Evolutionary conservation across 2,888 invertebrate species (phyloP), one percentile per base, ranked within the genome.

Genomic region (Syrphus vitripennis): DNA sequence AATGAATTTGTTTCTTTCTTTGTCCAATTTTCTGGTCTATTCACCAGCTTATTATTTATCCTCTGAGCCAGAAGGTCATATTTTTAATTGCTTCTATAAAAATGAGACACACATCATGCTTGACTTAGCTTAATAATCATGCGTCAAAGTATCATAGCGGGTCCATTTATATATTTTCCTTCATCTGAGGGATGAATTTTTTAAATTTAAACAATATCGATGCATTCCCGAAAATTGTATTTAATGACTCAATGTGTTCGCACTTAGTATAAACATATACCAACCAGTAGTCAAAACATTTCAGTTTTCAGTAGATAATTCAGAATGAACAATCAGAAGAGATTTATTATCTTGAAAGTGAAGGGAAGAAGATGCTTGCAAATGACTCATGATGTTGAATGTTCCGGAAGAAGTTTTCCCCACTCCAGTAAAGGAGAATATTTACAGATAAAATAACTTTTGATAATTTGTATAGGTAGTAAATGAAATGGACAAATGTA

Each of bases 171-270:
- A 29, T 45, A 10, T 40, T 26, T 34, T 69, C 61, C 75, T 53
- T 42, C 14, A 45, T 37, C 10, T 31, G 6, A 5, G 12, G 12
- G 63, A 48, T 55, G 31, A 53, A 21, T 55, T 16, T 70, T 72
- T 37, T 59, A 42, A 50, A 80, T 76, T 70, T 26, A 61, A 76
- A 69, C 69, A 72, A 81, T 72, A 69, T 82, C 78, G 67, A 74
- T 70, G 77, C 69, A 70, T 74, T 69, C 77, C 77, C 76, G 16
- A 67, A 84, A 82, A 78, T 82, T 53, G 50, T 69, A 53, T 78
- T 86, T 82, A 86, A 86, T 86, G 86, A 82, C 74, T 86, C 86
- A 82, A 86, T 86, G 76, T 86, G 86, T 86, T 82, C 55, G 77
- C 86, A 86, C 82, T 86, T 82, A 82, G 42, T 77, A 57, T 61